Evolutionary conservation across 2,888 invertebrate genomes (phyloP), one percentile per base, ranked within the genome.

Genomic region (Noctuana brunneofusca): DNA sequence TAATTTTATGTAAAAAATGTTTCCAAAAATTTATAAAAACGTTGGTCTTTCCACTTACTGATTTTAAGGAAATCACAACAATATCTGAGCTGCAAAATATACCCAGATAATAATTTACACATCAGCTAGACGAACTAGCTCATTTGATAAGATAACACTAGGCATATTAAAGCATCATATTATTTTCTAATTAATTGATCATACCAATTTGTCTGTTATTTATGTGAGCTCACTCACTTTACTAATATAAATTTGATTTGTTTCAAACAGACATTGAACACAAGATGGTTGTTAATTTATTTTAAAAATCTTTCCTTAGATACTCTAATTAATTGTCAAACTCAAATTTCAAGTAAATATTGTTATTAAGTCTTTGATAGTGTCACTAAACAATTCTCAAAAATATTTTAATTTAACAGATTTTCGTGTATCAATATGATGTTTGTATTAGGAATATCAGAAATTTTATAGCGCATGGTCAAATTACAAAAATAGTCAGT

Each of bases 181-280:
- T 35, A 58, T 16, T 20, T 30, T 30, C 22, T 52, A 54, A 54
- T 41, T 41, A 16, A 41, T 41, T 54, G 50, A 58, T 43, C 24
- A 58, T 43, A 52, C 30, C 41, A 35, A 52, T 52, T 52, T 20
- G 48, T 50, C 41, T 52, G 27, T 38, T 8, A 48, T 43, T 48
- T 50, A 16, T 58, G 27, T 58, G 52, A 27, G 50, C n/a, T 50
- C 22, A 48, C 43, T 41, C 14, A 56, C 22, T 8, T 27, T 18
- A 53, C 53, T 53, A 53, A 53, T 53, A 38, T 53, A 22, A 48
- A 57, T n/a, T 14, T 57, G 20, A 24, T 49, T 24, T 38, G 11
- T 22, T 49, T n/a, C 24, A 49, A 32, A 57, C 24, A 58, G 20
- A 16, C 20, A 43, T 35, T 59, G 59, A 59, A 59, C 59, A 59